Evolutionary conservation across 2,797 vertebrate genomes (phyloP).

Genomic region (Pitangus sulphuratus): DNA sequence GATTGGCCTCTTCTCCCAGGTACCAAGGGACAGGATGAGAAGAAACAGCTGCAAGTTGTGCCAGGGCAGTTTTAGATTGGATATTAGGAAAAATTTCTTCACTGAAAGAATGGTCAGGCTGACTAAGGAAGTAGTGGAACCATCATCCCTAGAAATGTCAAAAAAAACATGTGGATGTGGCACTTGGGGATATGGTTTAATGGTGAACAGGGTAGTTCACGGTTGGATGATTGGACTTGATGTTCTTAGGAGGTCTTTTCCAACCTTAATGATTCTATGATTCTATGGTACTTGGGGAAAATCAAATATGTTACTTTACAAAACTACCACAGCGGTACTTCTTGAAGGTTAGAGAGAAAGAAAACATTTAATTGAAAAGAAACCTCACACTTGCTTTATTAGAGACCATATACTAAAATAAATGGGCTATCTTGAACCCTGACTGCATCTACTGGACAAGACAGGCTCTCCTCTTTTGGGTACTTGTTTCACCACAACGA

Average conservation of each 20-base stretch:
- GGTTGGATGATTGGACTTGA: neutral
- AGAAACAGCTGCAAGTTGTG: neutral
- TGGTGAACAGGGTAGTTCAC: neutral
- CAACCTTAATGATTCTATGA: neutral
- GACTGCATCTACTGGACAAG: neutral
- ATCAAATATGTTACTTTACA: neutral
- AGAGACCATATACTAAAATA: neutral
- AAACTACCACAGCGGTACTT: neutral
- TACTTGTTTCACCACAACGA: neutral
- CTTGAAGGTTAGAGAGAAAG: neutral
- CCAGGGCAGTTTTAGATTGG: neutral
- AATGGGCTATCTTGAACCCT: neutral
- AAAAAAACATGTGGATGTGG: neutral
- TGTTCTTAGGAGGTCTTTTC: neutral
- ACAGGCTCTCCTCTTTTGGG: neutral
- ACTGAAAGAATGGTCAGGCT: neutral
- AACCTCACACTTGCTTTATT: neutral
- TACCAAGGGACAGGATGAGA: neutral
- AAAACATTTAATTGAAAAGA: neutral
- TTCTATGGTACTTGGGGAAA: neutral
- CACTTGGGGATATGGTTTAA: neutral
- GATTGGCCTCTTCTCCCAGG: neutral
- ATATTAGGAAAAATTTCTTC: neutral
- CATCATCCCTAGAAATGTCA: neutral
- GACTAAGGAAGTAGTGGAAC: neutral